Evolutionary conservation across 1,140 invertebrate genomes (phyloP).

Genomic region (Temnothorax curvispinosus): DNA sequence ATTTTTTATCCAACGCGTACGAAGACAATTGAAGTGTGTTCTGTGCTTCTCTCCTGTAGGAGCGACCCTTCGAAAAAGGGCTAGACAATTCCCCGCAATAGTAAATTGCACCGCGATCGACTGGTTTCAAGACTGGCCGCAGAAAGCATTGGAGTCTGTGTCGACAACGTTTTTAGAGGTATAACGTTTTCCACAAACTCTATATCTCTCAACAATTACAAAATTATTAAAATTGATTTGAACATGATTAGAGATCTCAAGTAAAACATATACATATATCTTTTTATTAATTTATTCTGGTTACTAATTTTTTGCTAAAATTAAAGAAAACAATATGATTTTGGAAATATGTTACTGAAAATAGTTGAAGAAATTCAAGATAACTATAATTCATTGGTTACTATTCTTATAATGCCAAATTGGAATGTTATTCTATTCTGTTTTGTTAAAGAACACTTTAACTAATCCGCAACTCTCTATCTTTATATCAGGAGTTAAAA

Average conservation of each 20-base stretch:
- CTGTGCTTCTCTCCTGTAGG: constrained; percentile 97
- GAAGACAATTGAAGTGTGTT: constrained; percentile 90
- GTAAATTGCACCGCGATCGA: constrained; percentile 97
- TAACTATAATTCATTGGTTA: background rate
- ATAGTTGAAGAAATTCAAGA: background rate
- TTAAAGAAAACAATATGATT: constrained; percentile 4
- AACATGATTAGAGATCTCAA: background rate
- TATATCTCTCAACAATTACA: constrained; percentile 5
- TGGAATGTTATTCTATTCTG: background rate
- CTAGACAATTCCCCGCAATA: constrained; percentile 97
- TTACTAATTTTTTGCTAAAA: background rate
- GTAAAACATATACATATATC: background rate
- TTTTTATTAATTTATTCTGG: background rate
- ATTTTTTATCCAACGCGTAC: constrained; percentile 96
- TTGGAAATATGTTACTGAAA: background rate
- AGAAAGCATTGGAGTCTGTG: constrained; percentile 95
- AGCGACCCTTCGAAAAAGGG: constrained; percentile 92
- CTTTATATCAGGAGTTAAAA: constrained; percentile 73
- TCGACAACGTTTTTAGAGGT: constrained; percentile 91
- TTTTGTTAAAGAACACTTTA: background rate
- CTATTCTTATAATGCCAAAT: background rate
- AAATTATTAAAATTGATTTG: background rate
- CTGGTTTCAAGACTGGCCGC: constrained; percentile 99
- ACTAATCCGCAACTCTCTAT: background rate
- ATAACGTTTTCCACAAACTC: constrained; percentile 31